These are phyloP conservation scores for Acanthopagrus latus DNA, from an alignment of 2,797 vertebrate genomes.

Conservation along the genomic window DNA sequence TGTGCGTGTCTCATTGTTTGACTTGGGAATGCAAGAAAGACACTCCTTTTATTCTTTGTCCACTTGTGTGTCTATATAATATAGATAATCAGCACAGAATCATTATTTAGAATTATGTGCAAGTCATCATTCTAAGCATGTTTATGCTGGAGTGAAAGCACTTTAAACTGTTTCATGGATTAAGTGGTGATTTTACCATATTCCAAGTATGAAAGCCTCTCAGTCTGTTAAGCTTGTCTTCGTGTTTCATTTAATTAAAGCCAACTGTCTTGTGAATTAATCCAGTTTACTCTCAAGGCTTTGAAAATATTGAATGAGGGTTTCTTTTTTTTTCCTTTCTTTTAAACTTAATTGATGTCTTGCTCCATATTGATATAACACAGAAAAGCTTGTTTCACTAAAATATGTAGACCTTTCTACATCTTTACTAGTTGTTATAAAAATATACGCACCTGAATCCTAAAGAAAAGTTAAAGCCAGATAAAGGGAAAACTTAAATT, in stretches of 20 bases:
- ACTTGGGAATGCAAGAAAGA: constrained; percentile 19
- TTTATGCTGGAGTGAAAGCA: background rate
- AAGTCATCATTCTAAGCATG: background rate
- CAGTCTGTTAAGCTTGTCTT: background rate
- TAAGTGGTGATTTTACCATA: background rate
- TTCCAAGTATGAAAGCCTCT: background rate
- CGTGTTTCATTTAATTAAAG: constrained; percentile 4
- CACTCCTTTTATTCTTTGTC: background rate
- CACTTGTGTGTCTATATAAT: background rate
- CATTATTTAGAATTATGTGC: background rate
- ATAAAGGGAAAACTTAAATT: background rate
- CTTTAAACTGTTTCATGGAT: background rate
- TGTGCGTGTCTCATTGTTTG: constrained; percentile 30
- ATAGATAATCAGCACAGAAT: background rate
- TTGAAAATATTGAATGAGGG: background rate
- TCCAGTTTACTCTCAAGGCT: background rate
- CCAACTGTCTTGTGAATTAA: background rate
- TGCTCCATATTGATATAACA: background rate
- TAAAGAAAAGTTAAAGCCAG: background rate
- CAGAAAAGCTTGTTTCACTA: background rate
- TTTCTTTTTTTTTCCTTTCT: too few species aligned
- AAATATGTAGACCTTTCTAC: background rate
- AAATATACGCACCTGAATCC: too few species aligned
- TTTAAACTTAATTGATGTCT: background rate
- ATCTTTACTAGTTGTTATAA: background rate